Evolutionary conservation across 2,888 invertebrate species (phyloP), one percentile per base, ranked within the genome.

Genomic region (Clusia tigrina): DNA sequence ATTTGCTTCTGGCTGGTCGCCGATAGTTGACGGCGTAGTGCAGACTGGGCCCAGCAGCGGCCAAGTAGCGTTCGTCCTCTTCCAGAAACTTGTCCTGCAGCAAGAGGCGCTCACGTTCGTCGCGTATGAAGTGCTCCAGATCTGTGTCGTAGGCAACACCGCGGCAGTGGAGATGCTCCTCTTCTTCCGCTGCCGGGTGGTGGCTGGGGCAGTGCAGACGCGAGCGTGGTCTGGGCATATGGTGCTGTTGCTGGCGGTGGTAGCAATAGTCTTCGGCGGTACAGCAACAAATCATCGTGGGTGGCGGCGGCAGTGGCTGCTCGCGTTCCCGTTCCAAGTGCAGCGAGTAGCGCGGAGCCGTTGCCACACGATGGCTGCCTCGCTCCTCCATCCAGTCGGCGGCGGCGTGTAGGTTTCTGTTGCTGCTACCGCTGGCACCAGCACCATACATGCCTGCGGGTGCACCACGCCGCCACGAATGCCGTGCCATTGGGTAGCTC

Each of bases 61-160:
- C 69, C 37, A 83, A 60, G 26, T 79, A 82, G 15, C 78, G 74
- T 51, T 83, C 83, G 42, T 83, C 83, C 18, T 83, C 82, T 54
- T 82, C 83, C 32, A 83, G 73, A 62, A 83, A 82, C 65, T 83
- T 84, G 60, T 84, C 83, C 67, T 84, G 82, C 65, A 80, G 66
- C 63, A 82, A 66, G 1, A 83, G 67, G 0, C 82, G 75, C 17
- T 83, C 80, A 1, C 83, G 77, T 58, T 83, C 84, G 5, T 83
- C 82, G 10, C 78, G 78, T 64, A 83, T 82, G 22, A 83, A 81
- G 62, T 81, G 81, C 65, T 83, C 79, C 58, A 84, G 66, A 61
- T 83, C 81, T 17, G 78, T 80, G 48, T 83, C 81, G 61, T 81
- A 82, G 9, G 72, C 67, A 56, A 68, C 69, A 20, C 67, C 70